These are phyloP conservation scores for Mellivora capensis DNA, from an alignment of 2,113 vertebrate species.

Conservation along the genomic window DNA sequence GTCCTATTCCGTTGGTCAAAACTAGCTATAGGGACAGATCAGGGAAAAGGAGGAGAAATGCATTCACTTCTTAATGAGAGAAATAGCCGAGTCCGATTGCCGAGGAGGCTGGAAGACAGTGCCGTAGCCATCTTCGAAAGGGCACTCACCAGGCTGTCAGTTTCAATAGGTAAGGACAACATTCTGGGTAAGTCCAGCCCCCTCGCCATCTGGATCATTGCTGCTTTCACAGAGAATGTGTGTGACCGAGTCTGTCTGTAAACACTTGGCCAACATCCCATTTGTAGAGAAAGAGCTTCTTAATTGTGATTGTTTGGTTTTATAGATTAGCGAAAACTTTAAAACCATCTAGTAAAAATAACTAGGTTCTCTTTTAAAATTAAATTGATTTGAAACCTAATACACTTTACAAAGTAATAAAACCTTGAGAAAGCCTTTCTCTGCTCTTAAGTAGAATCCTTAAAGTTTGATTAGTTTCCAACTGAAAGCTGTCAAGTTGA, in stretches of 20 bases:
- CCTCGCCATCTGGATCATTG: neutral
- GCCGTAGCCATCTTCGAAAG: neutral
- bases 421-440: slow-evolving; percentile 20
- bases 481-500: slow-evolving; percentile 48
- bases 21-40: neutral
- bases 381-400: slow-evolving; percentile 61
- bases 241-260: neutral
- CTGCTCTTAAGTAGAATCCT: slow-evolving; percentile 38
- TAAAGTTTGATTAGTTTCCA: slow-evolving; percentile 65
- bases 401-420: slow-evolving; percentile 65
- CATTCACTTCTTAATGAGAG: neutral
- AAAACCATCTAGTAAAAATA: slow-evolving; percentile 52
- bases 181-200: neutral
- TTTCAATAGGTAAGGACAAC: neutral
- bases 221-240: neutral
- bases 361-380: slow-evolving; percentile 54
- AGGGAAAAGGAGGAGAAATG: neutral
- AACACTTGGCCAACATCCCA: neutral
- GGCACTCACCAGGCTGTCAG: neutral
- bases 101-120: neutral
- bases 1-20: neutral
- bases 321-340: slow-evolving; percentile 24
- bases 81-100: neutral
- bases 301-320: neutral
- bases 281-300: neutral